These are phyloP conservation scores for Nezara viridula DNA, from an alignment of 2,888 invertebrate genomes.

Conservation along the genomic window DNA sequence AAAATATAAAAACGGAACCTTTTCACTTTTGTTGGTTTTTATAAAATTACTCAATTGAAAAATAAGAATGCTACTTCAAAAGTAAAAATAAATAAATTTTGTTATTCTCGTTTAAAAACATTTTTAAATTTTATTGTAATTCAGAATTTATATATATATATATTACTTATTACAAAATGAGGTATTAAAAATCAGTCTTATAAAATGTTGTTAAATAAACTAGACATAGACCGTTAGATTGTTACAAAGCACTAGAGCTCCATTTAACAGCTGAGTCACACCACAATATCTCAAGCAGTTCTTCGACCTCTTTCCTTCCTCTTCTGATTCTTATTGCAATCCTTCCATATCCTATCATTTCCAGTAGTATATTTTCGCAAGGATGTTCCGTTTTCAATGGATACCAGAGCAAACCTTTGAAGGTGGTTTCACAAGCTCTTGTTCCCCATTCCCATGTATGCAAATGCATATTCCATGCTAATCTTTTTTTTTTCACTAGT, in stretches of 20 bases:
- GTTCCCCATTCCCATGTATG: background rate
- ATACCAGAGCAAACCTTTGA: background rate
- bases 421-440: background rate
- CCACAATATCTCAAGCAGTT: background rate
- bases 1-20: too few species aligned
- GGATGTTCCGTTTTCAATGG: background rate
- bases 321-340: background rate
- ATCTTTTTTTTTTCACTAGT: too few species aligned
- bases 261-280: background rate
- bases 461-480: too few species aligned
- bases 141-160: too few species aligned
- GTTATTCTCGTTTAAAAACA: too few species aligned
- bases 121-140: too few species aligned
- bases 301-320: background rate
- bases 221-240: background rate
- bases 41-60: too few species aligned
- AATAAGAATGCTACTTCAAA: too few species aligned
- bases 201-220: background rate
- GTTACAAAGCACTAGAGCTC: background rate
- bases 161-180: too few species aligned
- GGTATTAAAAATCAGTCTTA: background rate
- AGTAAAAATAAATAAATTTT: too few species aligned
- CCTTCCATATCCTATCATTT: background rate
- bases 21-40: too few species aligned
- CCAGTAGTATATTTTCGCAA: conserved; percentile 3